These are phyloP conservation scores for Amniataba percoides DNA, from an alignment of 2,797 vertebrate genomes.

Conservation along the genomic window DNA sequence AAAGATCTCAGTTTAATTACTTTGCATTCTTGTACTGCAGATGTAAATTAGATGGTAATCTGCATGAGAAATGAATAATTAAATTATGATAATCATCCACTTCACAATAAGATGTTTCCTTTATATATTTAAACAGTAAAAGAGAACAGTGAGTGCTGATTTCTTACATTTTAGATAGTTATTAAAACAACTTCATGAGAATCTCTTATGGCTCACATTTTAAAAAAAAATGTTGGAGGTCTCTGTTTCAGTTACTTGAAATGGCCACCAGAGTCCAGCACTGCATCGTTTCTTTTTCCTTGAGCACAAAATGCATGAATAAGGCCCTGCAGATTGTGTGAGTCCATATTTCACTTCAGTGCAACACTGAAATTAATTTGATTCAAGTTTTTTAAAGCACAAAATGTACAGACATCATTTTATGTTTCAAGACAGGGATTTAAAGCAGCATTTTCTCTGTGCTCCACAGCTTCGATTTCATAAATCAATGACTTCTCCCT, in stretches of 20 bases:
- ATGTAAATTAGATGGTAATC: too few species aligned
- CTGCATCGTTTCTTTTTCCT: constrained; percentile 43
- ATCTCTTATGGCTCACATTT: background rate
- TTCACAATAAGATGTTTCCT: too few species aligned
- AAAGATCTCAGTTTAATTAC: too few species aligned
- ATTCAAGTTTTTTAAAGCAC: background rate
- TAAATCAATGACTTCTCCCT: constrained; percentile 31
- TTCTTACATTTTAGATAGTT: background rate
- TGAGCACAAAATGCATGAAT: background rate
- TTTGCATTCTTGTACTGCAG: too few species aligned
- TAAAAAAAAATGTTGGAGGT: background rate
- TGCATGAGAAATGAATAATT: too few species aligned
- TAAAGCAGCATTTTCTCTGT: constrained; percentile 9
- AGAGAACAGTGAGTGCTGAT: background rate
- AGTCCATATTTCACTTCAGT: constrained; percentile 3
- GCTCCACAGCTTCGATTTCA: constrained; percentile 29
- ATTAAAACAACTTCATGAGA: background rate
- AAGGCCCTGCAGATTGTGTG: constrained; percentile 11
- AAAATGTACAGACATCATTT: background rate
- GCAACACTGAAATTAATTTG: background rate
- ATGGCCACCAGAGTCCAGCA: constrained; percentile 74
- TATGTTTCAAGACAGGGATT: constrained; percentile 12
- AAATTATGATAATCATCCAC: too few species aligned
- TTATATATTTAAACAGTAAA: accelerated
- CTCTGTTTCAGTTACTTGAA: constrained; percentile 39